These are phyloP conservation scores for Crocallis elinguaria DNA, from an alignment of 2,888 invertebrate genomes.

Conservation along the genomic window DNA sequence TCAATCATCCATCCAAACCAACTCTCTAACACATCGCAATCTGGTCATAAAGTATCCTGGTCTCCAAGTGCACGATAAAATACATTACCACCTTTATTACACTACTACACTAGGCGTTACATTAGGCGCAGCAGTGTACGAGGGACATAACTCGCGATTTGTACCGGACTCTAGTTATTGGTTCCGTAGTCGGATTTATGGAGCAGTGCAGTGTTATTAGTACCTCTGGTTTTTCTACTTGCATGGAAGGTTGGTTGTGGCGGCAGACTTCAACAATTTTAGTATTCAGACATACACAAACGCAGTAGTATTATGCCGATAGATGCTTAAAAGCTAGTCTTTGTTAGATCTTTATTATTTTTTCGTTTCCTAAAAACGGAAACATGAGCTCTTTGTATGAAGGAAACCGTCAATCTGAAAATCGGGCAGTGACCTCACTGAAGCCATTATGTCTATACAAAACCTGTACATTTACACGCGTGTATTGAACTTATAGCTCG, in stretches of 20 bases:
- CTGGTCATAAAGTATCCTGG: background rate
- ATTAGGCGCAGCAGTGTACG: slow-evolving; percentile 7
- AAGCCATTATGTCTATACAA: too few species aligned
- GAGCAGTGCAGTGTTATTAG: background rate
- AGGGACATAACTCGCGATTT: slow-evolving; percentile 20
- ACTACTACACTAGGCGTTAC: background rate
- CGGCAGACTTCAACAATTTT: too few species aligned
- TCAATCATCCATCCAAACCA: background rate
- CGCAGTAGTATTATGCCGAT: too few species aligned
- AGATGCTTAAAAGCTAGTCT: too few species aligned
- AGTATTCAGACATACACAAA: too few species aligned
- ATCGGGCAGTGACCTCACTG: too few species aligned
- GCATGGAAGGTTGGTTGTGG: background rate
- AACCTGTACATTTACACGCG: background rate
- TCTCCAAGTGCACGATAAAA: background rate
- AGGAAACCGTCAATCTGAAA: too few species aligned
- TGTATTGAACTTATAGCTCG: background rate
- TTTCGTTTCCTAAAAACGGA: too few species aligned
- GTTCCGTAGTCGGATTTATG: slow-evolving; percentile 5
- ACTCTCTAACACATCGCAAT: background rate
- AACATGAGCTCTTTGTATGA: too few species aligned
- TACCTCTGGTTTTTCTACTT: background rate
- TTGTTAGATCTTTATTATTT: too few species aligned
- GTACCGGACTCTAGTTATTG: slow-evolving; percentile 16
- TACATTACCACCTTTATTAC: slow-evolving; percentile 8